These are phyloP conservation scores for Hippasteria phrygiana DNA, from an alignment of 53 echinoderm and acorn worm species.

Conservation along the genomic window DNA sequence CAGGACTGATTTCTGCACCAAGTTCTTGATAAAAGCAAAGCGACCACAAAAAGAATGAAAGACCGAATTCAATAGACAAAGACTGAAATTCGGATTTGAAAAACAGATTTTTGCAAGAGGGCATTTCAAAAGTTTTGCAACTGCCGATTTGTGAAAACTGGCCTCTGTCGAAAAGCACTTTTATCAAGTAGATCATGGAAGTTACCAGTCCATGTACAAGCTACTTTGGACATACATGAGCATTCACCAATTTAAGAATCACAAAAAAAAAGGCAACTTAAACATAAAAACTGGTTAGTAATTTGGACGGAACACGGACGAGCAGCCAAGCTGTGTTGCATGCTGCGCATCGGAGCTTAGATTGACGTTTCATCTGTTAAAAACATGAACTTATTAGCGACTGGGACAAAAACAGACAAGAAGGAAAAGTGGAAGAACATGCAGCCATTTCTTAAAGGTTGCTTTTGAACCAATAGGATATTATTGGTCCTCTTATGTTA, in stretches of 20 bases:
- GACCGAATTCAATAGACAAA: no score
- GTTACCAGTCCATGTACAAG: no score
- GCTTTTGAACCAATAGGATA: no score
- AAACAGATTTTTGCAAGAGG: no score
- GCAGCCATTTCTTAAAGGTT: background rate
- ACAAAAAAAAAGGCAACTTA: background rate
- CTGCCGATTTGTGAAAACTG: no score
- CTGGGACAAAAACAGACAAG: background rate
- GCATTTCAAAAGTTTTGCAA: no score
- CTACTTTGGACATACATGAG: background rate
- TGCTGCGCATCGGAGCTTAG: slow-evolving; percentile 39
- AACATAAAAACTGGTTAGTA: slow-evolving; percentile 28
- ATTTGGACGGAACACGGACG: slow-evolving; percentile 1
- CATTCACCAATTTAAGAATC: background rate
- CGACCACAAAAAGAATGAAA: no score
- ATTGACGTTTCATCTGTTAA: slow-evolving; percentile 32
- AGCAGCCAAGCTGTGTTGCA: slow-evolving; percentile 36
- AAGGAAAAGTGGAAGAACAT: background rate
- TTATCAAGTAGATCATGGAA: background rate
- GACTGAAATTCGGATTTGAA: no score
- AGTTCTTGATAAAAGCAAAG: no score
- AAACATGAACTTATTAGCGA: slow-evolving; percentile 37
- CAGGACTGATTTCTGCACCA: no score
- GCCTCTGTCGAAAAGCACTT: background rate
- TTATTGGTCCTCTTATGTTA: no score